These are phyloP conservation scores for Ptilonorhynchus violaceus DNA, from an alignment of 2,113 vertebrate genomes.

Conservation along the genomic window DNA sequence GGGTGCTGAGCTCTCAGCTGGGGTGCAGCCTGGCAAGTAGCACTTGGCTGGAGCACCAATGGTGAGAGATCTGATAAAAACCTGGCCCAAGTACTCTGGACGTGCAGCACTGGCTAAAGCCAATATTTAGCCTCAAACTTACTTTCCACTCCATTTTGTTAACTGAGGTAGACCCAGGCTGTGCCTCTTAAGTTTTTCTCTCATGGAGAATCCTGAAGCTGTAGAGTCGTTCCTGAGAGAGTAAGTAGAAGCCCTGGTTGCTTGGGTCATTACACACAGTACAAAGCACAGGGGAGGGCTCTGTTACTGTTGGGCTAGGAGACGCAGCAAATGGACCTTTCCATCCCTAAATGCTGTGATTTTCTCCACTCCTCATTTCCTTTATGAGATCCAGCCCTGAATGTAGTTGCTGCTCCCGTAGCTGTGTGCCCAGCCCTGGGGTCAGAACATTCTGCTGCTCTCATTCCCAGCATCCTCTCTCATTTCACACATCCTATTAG, in stretches of 20 bases:
- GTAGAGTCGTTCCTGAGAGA: not conserved
- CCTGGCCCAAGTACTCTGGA: not conserved
- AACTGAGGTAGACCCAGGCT: not conserved
- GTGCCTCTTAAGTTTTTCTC: not conserved
- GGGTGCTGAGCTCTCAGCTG: not conserved
- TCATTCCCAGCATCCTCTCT: not conserved
- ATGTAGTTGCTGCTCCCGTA: not conserved
- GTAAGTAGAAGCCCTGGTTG: not conserved
- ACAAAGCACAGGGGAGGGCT: not conserved
- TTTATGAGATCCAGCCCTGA: not conserved
- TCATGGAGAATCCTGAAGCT: not conserved
- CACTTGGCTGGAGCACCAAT: not conserved
- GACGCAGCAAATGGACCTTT: slow-evolving; percentile 24
- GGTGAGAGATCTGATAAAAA: not conserved
- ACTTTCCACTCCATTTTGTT: not conserved
- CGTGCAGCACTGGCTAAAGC: not conserved
- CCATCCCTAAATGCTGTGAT: not conserved
- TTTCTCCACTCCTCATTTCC: slow-evolving; percentile 43
- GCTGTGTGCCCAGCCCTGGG: not conserved
- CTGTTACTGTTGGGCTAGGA: not conserved
- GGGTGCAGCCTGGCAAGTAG: not conserved
- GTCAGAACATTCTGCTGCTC: not conserved
- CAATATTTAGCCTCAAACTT: not conserved
- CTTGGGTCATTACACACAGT: slow-evolving; percentile 22
- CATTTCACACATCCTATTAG: not conserved